phyloP scores from a whole-genome alignment of 1,140 invertebrate genomes.

The Lepidurus couesii region DNA sequence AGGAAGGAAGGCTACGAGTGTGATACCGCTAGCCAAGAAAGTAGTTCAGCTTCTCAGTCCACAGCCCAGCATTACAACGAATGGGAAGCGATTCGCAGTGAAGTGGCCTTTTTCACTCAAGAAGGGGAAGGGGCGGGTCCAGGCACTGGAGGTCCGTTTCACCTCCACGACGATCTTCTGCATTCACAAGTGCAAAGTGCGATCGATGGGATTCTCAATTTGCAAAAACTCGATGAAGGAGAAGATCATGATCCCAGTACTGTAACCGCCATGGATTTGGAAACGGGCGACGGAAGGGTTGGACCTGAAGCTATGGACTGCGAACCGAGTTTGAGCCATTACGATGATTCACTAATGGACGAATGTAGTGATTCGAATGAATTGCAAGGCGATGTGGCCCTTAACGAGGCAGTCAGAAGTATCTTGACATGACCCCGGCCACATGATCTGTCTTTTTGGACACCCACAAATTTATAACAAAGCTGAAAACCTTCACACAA shows the following conservation, averaged over 20 bases:
- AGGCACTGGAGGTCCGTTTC: conserved; percentile 27
- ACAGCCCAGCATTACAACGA: conserved; percentile 53
- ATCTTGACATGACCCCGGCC: conserved; percentile 45
- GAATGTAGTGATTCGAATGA: conserved; percentile 28
- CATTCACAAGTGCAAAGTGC: conserved; percentile 70
- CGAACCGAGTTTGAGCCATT: conserved; percentile 31
- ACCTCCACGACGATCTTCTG: conserved; percentile 54
- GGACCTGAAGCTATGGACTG: conserved; percentile 23
- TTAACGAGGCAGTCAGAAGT: conserved; percentile 54
- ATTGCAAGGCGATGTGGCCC: conserved; percentile 44
- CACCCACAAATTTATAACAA: neutral
- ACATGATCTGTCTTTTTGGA: neutral
- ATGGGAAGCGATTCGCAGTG: conserved; percentile 63
- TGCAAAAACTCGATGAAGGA: conserved; percentile 51
- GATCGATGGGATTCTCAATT: conserved; percentile 68
- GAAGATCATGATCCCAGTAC: neutral
- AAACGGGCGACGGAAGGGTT: neutral
- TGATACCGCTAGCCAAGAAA: neutral
- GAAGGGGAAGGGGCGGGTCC: conserved; percentile 36
- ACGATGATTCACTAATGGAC: conserved; percentile 4
- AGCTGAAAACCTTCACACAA: neutral
- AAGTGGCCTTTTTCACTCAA: conserved; percentile 51
- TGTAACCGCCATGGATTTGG: neutral
- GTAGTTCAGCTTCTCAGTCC: neutral
- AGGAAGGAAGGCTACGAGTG: conserved; percentile 4